A percentile compares a stretch with the other conserved stretches of the same genome.
These are phyloP conservation scores for Archips xylosteana DNA, from an alignment of 2,888 invertebrate genomes.

Conservation along the genomic window DNA sequence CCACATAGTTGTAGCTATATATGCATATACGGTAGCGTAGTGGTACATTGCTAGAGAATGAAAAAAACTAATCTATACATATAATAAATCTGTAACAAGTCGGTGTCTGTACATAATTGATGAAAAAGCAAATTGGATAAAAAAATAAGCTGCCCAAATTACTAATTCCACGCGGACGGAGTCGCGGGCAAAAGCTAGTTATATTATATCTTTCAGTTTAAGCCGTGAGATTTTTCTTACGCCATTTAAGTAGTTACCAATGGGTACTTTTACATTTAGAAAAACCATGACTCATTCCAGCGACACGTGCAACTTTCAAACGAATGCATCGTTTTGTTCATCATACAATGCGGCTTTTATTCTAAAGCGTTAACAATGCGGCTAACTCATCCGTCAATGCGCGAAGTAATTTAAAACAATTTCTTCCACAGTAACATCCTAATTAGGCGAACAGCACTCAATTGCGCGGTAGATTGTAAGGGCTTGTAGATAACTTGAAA, in stretches of 20 bases:
- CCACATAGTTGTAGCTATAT: too few species aligned
- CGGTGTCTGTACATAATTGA: too few species aligned
- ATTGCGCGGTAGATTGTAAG: constrained; percentile 22
- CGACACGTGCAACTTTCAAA: not conserved
- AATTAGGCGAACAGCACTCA: constrained; percentile 14
- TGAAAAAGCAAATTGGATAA: too few species aligned
- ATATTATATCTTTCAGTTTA: too few species aligned
- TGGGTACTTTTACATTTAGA: not conserved
- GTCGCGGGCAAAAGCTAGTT: too few species aligned
- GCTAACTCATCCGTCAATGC: constrained; percentile 42
- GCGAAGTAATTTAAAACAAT: constrained; percentile 32
- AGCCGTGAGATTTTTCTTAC: too few species aligned
- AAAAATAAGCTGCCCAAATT: too few species aligned
- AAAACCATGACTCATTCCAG: not conserved
- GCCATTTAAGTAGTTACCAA: not conserved
- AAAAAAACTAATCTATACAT: too few species aligned
- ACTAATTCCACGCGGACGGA: too few species aligned
- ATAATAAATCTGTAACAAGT: too few species aligned
- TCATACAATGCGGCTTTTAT: constrained; percentile 47
- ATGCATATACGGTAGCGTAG: too few species aligned
- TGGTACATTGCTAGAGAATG: too few species aligned
- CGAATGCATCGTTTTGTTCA: constrained; percentile 37
- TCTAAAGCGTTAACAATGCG: constrained; percentile 40
- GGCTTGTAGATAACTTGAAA: constrained; percentile 24
- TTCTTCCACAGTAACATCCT: constrained; percentile 30